Conservation (phyloP, 2,797 vertebrate genomes). For the Smutsia temminckii region DNA sequence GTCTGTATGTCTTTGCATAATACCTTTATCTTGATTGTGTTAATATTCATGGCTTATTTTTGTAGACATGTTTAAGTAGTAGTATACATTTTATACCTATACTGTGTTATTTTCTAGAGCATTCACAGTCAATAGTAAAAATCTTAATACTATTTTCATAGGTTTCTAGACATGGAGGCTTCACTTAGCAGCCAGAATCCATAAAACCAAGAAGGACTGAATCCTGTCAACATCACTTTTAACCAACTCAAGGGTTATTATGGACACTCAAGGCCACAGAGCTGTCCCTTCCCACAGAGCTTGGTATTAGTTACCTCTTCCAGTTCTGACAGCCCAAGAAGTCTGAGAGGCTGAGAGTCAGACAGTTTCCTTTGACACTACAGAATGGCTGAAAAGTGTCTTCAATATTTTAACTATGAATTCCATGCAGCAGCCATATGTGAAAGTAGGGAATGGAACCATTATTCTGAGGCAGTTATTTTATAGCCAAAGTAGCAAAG, state of each 20-base stretch:
- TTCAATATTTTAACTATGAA: constrained; percentile 42
- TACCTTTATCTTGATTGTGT: constrained; percentile 42
- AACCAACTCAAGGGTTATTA: constrained; percentile 39
- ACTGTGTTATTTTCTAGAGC: constrained; percentile 52
- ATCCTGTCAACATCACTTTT: constrained; percentile 40
- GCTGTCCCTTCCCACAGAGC: not conserved
- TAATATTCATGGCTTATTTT: constrained; percentile 35
- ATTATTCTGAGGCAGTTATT: constrained; percentile 12
- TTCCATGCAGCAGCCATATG: not conserved
- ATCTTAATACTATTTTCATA: constrained; percentile 51
- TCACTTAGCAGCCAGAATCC: constrained; percentile 43
- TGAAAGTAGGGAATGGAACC: constrained; percentile 3
- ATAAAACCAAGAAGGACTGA: constrained; percentile 47
- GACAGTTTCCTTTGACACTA: not conserved
- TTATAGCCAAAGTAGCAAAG: not conserved
- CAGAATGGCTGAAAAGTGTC: not conserved
- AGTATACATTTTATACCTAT: not conserved
- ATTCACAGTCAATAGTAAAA: constrained; percentile 37
- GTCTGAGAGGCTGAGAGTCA: not conserved
- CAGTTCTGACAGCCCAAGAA: constrained; percentile 46
- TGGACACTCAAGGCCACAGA: not conserved
- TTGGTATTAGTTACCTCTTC: constrained; percentile 29
- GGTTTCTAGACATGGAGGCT: constrained; percentile 31
- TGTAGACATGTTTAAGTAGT: constrained; percentile 39
- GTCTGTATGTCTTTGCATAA: constrained; percentile 11